phyloP scores from a whole-genome alignment of 2,113 vertebrate species.

The Rostratula benghalensis region DNA sequence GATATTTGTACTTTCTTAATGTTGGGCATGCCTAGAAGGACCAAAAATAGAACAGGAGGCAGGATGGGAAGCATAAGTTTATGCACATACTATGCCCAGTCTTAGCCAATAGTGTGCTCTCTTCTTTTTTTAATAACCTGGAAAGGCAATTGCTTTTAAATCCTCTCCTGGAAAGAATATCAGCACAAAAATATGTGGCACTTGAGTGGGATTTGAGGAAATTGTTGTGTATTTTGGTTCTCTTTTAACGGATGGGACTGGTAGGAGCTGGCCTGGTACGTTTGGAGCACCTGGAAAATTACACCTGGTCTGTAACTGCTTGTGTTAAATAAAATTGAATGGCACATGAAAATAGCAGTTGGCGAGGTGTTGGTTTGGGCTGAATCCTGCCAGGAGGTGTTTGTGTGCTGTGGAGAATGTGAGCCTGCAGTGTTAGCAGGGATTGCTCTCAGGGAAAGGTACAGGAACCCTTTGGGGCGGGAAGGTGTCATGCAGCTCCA shows the following conservation, averaged over 20 bases:
- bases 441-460: not conserved
- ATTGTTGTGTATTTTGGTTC: conserved; percentile 5
- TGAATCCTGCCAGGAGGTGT: not conserved
- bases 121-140: conserved; percentile 16
- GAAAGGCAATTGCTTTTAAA: conserved; percentile 35
- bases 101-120: not conserved
- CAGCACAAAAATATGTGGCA: not conserved
- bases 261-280: not conserved
- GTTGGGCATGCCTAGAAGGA: not conserved
- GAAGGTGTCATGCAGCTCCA: not conserved
- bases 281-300: conserved; percentile 20
- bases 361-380: not conserved
- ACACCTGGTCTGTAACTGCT: not conserved
- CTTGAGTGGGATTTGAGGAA: not conserved
- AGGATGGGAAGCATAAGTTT: not conserved
- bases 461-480: not conserved
- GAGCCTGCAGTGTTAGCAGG: not conserved
- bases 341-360: not conserved
- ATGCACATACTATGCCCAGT: not conserved
- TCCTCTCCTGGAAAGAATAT: conserved; percentile 4
- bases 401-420: not conserved
- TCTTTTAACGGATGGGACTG: not conserved
- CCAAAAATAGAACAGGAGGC: conserved; percentile 11
- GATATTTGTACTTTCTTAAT: not conserved
- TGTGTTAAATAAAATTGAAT: not conserved